These are phyloP conservation scores for Hirtodrosophila alboralis DNA, from an alignment of 2,888 invertebrate genomes.

Conservation along the genomic window DNA sequence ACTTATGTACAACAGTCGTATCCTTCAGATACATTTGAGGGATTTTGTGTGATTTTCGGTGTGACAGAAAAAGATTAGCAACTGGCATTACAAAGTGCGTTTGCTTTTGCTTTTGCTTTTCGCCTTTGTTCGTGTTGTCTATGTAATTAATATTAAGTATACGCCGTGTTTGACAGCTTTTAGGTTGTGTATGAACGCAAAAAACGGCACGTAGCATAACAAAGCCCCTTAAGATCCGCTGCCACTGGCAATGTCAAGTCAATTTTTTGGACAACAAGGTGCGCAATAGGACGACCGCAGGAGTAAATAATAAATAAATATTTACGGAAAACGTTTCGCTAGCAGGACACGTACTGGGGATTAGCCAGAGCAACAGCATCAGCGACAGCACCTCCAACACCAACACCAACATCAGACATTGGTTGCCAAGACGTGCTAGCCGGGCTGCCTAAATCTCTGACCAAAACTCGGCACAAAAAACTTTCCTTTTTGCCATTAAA, in stretches of 20 bases:
- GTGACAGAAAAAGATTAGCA: constrained; percentile 48
- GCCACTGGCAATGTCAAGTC: constrained; percentile 57
- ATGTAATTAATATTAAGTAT: constrained; percentile 76
- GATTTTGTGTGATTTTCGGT: constrained; percentile 37
- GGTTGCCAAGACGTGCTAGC: constrained; percentile 56
- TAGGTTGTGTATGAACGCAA: constrained; percentile 38
- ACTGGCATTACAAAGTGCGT: constrained; percentile 35
- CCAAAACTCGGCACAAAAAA: constrained; percentile 54
- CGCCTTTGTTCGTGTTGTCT: constrained; percentile 32
- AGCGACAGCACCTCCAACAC: not conserved
- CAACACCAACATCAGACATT: constrained; percentile 15
- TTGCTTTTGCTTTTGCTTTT: constrained; percentile 29
- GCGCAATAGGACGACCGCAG: constrained; percentile 46
- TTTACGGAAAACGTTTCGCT: constrained; percentile 70
- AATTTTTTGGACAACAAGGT: constrained; percentile 63
- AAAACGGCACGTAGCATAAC: constrained; percentile 62
- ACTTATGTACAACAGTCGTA: constrained; percentile 10
- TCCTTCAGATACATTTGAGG: constrained; percentile 13
- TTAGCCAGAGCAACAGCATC: constrained; percentile 52
- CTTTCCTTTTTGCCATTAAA: constrained; percentile 61
- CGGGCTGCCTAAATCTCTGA: constrained; percentile 54
- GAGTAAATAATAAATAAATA: constrained; percentile 78
- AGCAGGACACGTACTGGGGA: constrained; percentile 73
- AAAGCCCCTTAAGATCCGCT: constrained; percentile 51
- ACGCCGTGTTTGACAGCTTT: constrained; percentile 73